Base-by-base conservation (phyloP, 1,140 invertebrate species). In the Atta cephalotes region DNA sequence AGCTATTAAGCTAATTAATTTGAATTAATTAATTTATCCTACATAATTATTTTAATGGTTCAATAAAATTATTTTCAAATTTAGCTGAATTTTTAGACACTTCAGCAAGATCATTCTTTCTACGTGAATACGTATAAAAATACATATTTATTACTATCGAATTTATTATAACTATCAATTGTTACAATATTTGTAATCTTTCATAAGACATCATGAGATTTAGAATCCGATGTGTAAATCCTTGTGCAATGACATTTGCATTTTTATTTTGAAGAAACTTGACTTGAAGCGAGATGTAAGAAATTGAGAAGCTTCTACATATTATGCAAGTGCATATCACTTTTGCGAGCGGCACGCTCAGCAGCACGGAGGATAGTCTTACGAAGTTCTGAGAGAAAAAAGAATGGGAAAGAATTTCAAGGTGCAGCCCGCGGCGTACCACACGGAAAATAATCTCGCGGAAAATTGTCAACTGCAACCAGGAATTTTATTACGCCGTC, bases 401-500 rank as follows among this genome's bases (percentile, higher is more conserved):
- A 80, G 16, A 21, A 49, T 51, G 4, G 35, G n/a, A 12, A 80
- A 53, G 51, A 79, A 82, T 58, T 60, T 53, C 65, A 70, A 63
- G 63, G 62, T 51, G 58, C 71, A 79, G 21, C 18, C 74, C 51
- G 71, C 72, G 72, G 77, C 53, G 35, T 49, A 39, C 31, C 60
- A 45, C 68, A 49, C 51, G 71, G 66, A 77, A 58, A 88, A 86
- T 53, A 62, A 85, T 62, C 31, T 78, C 82, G 28, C 65, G 86
- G 85, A 78, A 89, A 87, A 89, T 90, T 79, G 89, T 81, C 85
- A 62, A 89, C 74, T 66, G 60, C 60, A 28, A 76, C 25, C 31
- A 85, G 28, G 72, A 79, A 87, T 87, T 90, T 90, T 89, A 90
- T 89, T 90, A 89, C 79, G 63, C 60, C 21, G 74, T 79, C 79